A percentile compares a stretch with the other conserved stretches of the same genome.
Conservation (phyloP, 2,888 invertebrate genomes). For the Platynereis dumerilii region DNA sequence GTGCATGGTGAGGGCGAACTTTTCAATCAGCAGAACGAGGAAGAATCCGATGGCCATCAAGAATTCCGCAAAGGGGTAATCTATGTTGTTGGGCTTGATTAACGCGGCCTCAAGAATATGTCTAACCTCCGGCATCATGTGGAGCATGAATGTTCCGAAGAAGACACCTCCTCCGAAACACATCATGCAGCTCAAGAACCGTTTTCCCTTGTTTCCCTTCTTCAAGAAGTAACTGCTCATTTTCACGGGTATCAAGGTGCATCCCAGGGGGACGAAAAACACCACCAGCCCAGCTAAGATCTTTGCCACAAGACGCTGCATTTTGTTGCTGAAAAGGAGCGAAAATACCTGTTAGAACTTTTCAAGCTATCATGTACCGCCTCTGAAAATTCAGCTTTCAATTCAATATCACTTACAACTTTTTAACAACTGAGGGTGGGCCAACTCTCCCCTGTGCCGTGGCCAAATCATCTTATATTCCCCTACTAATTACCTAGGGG, state of each 20-base stretch:
- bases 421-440: too few relatives aligned
- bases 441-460: too few relatives aligned
- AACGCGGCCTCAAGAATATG: conserved; percentile 42
- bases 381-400: too few relatives aligned
- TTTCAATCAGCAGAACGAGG: conserved; percentile 52
- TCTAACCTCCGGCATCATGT: conserved; percentile 55
- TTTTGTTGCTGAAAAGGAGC: conserved; percentile 20
- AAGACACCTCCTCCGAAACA: conserved; percentile 60
- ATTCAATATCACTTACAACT: too few relatives aligned
- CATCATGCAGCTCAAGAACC: conserved; percentile 43
- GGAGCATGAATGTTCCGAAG: conserved; percentile 58
- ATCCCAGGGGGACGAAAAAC: conserved; percentile 35
- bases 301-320: conserved; percentile 40
- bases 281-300: conserved; percentile 32
- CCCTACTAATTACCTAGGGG: too few relatives aligned
- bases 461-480: too few relatives aligned
- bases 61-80: not conserved
- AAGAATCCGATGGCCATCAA: conserved; percentile 57
- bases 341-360: too few relatives aligned
- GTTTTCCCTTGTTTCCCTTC: conserved; percentile 32
- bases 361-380: too few relatives aligned
- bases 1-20: conserved; percentile 37
- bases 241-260: conserved; percentile 37
- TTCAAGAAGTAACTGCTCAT: conserved; percentile 30
- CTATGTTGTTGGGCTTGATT: conserved; percentile 33